Evolutionary conservation across 2,888 invertebrate species (phyloP).

Genomic region (Noctua pronuba): DNA sequence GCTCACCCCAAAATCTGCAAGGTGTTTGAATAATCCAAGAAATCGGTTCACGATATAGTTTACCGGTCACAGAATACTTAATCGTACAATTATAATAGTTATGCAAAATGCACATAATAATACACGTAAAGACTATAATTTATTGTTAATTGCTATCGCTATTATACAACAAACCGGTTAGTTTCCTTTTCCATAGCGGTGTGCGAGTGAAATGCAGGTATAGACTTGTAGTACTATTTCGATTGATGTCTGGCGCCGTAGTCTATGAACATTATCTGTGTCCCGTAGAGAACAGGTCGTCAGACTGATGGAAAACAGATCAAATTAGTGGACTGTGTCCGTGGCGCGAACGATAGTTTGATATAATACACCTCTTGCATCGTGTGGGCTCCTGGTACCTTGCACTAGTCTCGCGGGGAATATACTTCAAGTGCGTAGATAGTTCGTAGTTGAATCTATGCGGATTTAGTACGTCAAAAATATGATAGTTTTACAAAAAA

Average conservation of each 20-base stretch:
- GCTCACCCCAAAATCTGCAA: constrained; percentile 46
- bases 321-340: constrained; percentile 19
- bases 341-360: background rate
- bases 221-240: background rate
- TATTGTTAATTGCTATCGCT: constrained; percentile 8
- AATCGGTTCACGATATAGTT: constrained; percentile 52
- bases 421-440: background rate
- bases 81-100: constrained; percentile 46
- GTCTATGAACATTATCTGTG: background rate
- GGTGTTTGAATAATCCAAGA: constrained; percentile 56
- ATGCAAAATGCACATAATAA: constrained; percentile 43
- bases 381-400: constrained; percentile 32
- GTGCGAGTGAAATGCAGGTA: constrained; percentile 20
- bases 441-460: constrained; percentile 9
- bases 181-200: constrained; percentile 8
- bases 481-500: background rate
- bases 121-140: constrained; percentile 16
- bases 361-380: constrained; percentile 1
- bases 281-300: background rate
- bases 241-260: constrained; percentile 18
- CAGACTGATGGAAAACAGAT: constrained; percentile 8
- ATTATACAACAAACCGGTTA: background rate
- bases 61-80: constrained; percentile 33
- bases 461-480: background rate
- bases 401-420: constrained; percentile 11